These are phyloP conservation scores for Drosophila ustulata DNA, from an alignment of 2,888 invertebrate genomes.

Conservation along the genomic window DNA sequence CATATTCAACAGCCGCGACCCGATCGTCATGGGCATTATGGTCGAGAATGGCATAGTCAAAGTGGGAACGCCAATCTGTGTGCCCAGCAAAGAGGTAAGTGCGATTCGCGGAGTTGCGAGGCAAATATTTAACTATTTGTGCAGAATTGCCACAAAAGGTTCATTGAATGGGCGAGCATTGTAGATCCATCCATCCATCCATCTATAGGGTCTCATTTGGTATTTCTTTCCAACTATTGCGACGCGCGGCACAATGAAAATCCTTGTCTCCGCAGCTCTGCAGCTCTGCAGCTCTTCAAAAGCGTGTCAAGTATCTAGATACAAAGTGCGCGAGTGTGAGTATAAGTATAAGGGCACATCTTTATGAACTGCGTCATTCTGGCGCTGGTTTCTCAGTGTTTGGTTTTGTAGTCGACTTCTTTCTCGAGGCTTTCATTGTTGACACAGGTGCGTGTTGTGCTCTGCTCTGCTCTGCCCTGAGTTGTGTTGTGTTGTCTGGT, in stretches of 20 bases:
- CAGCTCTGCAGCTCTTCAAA: slow-evolving; percentile 36
- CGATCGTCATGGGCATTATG: slow-evolving; percentile 98
- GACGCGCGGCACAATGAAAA: slow-evolving; percentile 62
- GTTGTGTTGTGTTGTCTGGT: slow-evolving; percentile 2
- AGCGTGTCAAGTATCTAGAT: slow-evolving; percentile 78
- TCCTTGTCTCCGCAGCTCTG: slow-evolving; percentile 57
- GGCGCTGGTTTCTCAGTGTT: slow-evolving; percentile 45
- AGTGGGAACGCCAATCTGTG: slow-evolving; percentile 98
- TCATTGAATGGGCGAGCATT: slow-evolving; percentile 54
- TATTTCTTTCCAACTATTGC: slow-evolving; percentile 31
- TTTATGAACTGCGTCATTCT: slow-evolving; percentile 60
- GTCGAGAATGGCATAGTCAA: slow-evolving; percentile 98
- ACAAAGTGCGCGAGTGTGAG: slow-evolving; percentile 42
- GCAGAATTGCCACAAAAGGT: slow-evolving; percentile 48
- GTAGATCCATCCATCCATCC: slow-evolving; percentile 39
- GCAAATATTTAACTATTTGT: slow-evolving; percentile 67
- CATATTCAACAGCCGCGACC: slow-evolving; percentile 99
- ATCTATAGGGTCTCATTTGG: slow-evolving; percentile 6
- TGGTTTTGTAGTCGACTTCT: slow-evolving; percentile 52
- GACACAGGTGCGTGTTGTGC: slow-evolving; percentile 79
- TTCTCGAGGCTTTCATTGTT: slow-evolving; percentile 67
- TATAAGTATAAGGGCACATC: slow-evolving; percentile 43
- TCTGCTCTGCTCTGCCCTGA: no score
- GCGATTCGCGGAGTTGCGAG: background rate
- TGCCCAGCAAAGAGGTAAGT: slow-evolving; percentile 96